Evolutionary conservation across 1,140 invertebrate genomes (phyloP), one percentile per base, ranked within the genome.

Genomic region (Matsumurasca onukii): DNA sequence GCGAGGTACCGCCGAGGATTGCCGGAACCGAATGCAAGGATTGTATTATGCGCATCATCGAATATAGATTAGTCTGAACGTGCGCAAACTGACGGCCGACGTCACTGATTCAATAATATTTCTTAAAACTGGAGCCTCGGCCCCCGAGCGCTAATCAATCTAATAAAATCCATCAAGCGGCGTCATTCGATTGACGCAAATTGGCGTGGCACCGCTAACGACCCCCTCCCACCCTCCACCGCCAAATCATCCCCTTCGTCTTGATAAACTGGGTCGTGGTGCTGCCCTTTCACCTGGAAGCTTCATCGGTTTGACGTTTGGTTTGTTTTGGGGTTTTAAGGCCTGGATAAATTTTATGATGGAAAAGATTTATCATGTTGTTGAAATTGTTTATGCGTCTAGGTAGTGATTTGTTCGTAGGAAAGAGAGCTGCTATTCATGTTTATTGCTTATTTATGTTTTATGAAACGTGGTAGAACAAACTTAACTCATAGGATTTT

Each of bases 91-190:
- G 49, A 52, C 57, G 57, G 3, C 24, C 57, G n/a, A n/a, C 29
- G 20, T 61, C 25, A 39, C 63, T 65, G 63, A 65, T 65, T 49
- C 34, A 48, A 65, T 65, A 48, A 65, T 24, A 65, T 65, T 65
- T 65, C 63, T 65, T 65, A 65, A 65, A 65, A 65, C 63, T 39
- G 20, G 24, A 27, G 9, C 24, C 20, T 39, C 34, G n/a, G 9
- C 24, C 20, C 63, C 34, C 24, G 29, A 39, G 63, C 31, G 63
- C 39, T 65, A 65, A 65, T 65, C 63, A 65, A 65, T 65, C 63
- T 65, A 65, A 65, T 65, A 65, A 65, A 65, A 65, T 65, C 63
- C 63, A 48, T 48, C 63, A 39, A 65, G 20, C 63, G 13, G n/a
- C 63, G 34, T 63, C 61, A 63, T 63, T 34, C 61, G 31, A 63